Conservation (phyloP, 2,888 invertebrate genomes). For the Synanthedon andrenaeformis region DNA sequence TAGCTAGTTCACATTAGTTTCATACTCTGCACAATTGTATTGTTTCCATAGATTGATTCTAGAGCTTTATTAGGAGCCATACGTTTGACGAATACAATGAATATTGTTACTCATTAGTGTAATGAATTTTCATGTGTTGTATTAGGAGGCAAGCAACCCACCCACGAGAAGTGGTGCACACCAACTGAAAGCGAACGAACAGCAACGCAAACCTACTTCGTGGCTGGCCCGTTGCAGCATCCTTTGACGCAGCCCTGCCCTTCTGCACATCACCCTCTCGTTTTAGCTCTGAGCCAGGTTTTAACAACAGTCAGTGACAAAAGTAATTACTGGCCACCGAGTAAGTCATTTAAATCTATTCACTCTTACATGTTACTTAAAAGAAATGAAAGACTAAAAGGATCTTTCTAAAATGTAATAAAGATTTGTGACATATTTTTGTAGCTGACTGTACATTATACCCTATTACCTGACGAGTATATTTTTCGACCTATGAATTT, state of each 20-base stretch:
- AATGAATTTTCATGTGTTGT: no score
- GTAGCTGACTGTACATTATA: slow-evolving; percentile 6
- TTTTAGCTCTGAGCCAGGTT: slow-evolving; percentile 11
- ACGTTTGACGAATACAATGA: no score
- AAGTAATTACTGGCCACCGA: no score
- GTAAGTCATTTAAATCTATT: slow-evolving; percentile 1
- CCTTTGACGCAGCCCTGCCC: slow-evolving; percentile 78
- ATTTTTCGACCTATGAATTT: slow-evolving; percentile 56
- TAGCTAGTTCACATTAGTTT: no score
- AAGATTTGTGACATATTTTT: no score
- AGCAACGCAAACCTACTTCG: slow-evolving; percentile 83
- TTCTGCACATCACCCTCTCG: slow-evolving; percentile 1
- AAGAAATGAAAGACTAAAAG: slow-evolving; percentile 3
- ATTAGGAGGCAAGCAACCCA: slow-evolving; percentile 90
- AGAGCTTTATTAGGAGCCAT: no score
- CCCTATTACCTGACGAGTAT: slow-evolving; percentile 40
- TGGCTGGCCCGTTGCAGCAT: slow-evolving; percentile 89
- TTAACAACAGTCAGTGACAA: no score
- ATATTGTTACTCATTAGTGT: no score
- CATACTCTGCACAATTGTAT: no score
- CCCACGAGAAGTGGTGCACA: slow-evolving; percentile 80
- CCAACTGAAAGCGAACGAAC: slow-evolving; percentile 82
- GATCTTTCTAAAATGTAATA: no score
- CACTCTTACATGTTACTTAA: not conserved
- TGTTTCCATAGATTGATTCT: no score